phyloP scores from a whole-genome alignment of 2,888 invertebrate genomes.

The Trachelus stipa region DNA sequence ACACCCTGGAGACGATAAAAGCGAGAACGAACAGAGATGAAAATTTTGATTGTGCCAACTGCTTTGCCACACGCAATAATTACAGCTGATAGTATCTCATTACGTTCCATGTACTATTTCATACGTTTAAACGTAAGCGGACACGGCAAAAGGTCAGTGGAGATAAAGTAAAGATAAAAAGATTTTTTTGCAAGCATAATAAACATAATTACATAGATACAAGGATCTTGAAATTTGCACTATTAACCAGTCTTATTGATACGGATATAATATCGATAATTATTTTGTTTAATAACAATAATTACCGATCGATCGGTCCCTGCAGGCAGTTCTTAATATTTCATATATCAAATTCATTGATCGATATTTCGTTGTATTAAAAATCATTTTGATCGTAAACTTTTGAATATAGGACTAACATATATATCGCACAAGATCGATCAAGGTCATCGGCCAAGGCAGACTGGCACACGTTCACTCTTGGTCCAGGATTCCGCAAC shows the following conservation, averaged over 20 bases:
- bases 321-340: not conserved
- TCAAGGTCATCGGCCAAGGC: conserved; percentile 38
- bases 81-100: not conserved
- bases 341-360: not conserved
- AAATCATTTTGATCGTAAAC: not conserved
- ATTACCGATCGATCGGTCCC: not conserved
- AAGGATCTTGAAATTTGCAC: not conserved
- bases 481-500: conserved; percentile 21
- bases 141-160: not conserved
- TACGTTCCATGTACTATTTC: not conserved
- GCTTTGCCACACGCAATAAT: not conserved
- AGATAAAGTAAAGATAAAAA: not conserved
- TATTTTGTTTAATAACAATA: no score
- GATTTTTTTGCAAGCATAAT: not conserved
- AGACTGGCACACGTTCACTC: conserved; percentile 33
- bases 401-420: not conserved
- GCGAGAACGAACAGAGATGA: not conserved
- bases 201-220: not conserved
- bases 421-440: not conserved
- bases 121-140: not conserved
- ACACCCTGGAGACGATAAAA: not conserved
- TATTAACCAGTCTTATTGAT: not conserved
- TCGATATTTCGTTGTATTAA: not conserved
- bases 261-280: not conserved
- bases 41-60: not conserved